Evolutionary conservation across 1,140 invertebrate genomes (phyloP).

Genomic region (Pachyrhynchus sulphureomaculatus): DNA sequence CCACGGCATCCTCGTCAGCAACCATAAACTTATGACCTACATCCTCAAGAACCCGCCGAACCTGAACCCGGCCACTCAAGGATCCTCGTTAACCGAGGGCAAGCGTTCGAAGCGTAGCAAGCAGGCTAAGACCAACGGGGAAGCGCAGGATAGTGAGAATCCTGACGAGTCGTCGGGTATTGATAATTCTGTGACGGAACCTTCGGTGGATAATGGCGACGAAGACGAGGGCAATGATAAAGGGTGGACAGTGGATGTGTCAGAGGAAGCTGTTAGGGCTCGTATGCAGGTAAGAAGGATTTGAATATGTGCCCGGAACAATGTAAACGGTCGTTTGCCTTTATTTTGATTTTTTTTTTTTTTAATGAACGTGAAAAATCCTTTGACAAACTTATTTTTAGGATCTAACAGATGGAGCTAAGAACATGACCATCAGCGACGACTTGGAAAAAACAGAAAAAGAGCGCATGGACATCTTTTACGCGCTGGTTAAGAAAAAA

Average conservation of each 20-base stretch:
- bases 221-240: constrained; percentile 71
- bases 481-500: constrained; percentile 79
- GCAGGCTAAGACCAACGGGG: constrained; percentile 48
- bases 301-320: too few relatives aligned
- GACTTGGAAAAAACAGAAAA: constrained; percentile 95
- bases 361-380: too few relatives aligned
- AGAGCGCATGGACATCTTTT: constrained; percentile 95
- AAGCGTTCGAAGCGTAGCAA: constrained; percentile 55
- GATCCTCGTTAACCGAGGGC: constrained; percentile 79
- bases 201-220: constrained; percentile 22
- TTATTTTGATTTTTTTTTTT: too few relatives aligned
- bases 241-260: constrained; percentile 92
- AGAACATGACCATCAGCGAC: constrained; percentile 91
- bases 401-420: constrained; percentile 89
- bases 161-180: constrained; percentile 55
- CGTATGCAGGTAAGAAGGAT: constrained; percentile 70
- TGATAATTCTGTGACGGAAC: constrained; percentile 50
- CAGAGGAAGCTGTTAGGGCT: constrained; percentile 87
- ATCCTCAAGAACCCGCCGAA: constrained; percentile 97
- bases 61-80: constrained; percentile 76
- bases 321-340: too few relatives aligned
- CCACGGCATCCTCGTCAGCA: constrained; percentile 85
- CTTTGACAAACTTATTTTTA: neutral
- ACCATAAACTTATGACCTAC: constrained; percentile 97
- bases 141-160: constrained; percentile 33